Evolutionary conservation across 2,797 vertebrate species (phyloP).

Genomic region (Buphagus erythrorhynchus): DNA sequence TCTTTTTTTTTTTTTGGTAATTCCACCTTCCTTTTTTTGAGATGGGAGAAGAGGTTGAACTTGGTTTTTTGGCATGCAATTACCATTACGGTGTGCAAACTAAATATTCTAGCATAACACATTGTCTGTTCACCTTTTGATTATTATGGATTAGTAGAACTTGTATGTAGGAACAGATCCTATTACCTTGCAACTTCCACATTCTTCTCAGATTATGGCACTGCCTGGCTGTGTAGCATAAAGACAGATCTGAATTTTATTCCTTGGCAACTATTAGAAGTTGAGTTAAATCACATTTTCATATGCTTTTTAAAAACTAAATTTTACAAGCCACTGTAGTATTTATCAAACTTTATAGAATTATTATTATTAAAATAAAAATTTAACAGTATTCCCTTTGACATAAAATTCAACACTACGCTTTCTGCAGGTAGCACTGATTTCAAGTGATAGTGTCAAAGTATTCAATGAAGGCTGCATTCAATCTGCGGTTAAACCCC

Average conservation of each 20-base stretch:
- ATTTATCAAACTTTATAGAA: background rate
- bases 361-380: background rate
- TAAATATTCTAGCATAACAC: background rate
- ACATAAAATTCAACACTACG: slow-evolving; percentile 32
- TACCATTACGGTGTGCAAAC: background rate
- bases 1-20: background rate
- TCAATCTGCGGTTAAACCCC: slow-evolving; percentile 42
- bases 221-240: background rate
- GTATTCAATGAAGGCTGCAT: slow-evolving; percentile 53
- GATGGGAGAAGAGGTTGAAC: background rate
- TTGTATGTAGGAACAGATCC: background rate
- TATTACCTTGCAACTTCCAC: background rate
- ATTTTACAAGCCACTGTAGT: background rate
- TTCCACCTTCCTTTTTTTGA: background rate
- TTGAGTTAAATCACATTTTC: background rate
- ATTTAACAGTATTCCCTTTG: slow-evolving; percentile 8
- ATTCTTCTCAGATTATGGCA: background rate
- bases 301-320: background rate
- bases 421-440: slow-evolving; percentile 65
- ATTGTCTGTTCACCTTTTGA: background rate
- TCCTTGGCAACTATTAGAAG: background rate
- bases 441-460: slow-evolving; percentile 66
- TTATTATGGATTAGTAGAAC: background rate
- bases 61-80: background rate
- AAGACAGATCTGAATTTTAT: background rate